Evolutionary conservation across 2,797 vertebrate species (phyloP), one percentile per base, ranked within the genome.

Genomic region (Silurus lanzhouensis): DNA sequence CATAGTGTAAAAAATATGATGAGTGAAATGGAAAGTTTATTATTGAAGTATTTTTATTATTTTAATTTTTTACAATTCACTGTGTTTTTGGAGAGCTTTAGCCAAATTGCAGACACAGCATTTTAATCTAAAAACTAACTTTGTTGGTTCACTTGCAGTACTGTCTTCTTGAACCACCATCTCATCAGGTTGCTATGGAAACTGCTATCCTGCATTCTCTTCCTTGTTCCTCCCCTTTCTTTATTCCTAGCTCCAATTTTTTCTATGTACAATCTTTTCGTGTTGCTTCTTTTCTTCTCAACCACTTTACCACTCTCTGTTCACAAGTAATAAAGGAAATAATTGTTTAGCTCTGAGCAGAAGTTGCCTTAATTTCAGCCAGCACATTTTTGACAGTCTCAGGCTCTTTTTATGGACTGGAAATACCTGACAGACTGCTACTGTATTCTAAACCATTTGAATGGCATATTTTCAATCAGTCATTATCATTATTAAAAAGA

Each of bases 111-210:
- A 75, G 70, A 61, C 88, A 61, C 60, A 61, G 87, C 79, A 86
- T 88, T 88, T 90, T 83, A 85, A 87, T 85, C 72, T 72, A 75
- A 80, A 82, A 81, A 72, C 44, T 67, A 91, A 90, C 83, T 90
- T 88, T 90, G 74, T 60, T 67, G 71, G 83, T 84, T 44, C 82
- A 67, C 81, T 77, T 77, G 63, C 72, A 84, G 83, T 71, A 31
- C 75, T 14, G 66, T 82, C 81, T 83, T 82, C 83, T 80, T 85
- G 71, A 60, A 87, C 74, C 68, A 77, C 76, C 66, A 77, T 81
- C 87, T 88, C 79, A 67, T 72, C 68, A 31, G 17, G 91, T 91
- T 91, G 85, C 91, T 87, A 89, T 89, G 72, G 93, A 90, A 92
- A 90, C 88, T 80, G 87, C 86, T 90, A 81, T 90, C 86, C 89